Evolutionary conservation across 2,113 vertebrate genomes (phyloP), one percentile per base, ranked within the genome.

Genomic region (Gymnorhina tibicen): DNA sequence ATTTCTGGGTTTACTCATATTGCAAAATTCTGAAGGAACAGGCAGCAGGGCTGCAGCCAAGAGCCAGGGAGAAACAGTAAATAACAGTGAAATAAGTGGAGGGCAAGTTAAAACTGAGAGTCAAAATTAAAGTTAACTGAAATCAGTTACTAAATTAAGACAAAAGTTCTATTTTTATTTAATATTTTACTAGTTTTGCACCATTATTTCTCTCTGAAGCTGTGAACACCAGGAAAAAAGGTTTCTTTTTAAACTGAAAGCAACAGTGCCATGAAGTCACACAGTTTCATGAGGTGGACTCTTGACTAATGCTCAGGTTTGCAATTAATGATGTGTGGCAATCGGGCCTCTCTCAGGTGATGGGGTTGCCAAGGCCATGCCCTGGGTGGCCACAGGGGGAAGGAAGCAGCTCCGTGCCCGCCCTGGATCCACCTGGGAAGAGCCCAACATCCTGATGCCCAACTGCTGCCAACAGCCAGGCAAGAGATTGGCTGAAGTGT

Each of bases 401-500:
- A 27, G 32, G 47, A n/a, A 33, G 18, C 16, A 73, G 46, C 62
- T 5, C 17, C 16, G 7, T 44, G 55, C 21, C 41, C 80, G 37
- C 59, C 22, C 1, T 0, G 3, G 70, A 44, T 16, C 13, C 47
- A 23, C 22, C 32, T 17, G 21, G 64, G 24, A 15, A 41, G 19
- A 59, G 8, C 16, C 74, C 33, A 14, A 0, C 14, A 3, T 26
- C 60, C 44, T 11, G 7, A 4, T 10, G 8, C 20, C n/a, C 56
- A 63, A 4, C 49, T 33, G 49, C 60, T 70, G 62, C 46, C 28
- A 9, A 3, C 24, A 18, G 8, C 37, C 52, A 24, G 9, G 26
- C 1, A 4, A 32, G 64, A 37, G 15, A 4, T n/a, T 5, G 28
- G 6, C 0, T 27, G 7, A 11, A 59, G 14, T 18, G 7, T 37